A percentile compares a stretch with the other conserved stretches of the same genome.
phyloP scores from a whole-genome alignment of 2,113 vertebrate species.

The Lepisosteus oculatus region DNA sequence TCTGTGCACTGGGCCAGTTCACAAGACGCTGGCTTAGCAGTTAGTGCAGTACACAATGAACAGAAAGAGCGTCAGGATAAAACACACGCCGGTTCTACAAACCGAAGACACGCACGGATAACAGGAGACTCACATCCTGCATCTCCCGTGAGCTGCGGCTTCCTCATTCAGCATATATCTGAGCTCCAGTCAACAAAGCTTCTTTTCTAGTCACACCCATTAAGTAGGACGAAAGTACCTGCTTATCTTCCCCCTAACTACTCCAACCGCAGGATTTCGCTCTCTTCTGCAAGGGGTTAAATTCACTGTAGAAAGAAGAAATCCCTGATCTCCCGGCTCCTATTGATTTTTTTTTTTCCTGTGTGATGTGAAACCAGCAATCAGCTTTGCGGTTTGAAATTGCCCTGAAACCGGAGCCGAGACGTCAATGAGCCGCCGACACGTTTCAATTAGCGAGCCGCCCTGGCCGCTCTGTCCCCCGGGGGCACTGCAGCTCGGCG shows the following conservation, averaged over 20 bases:
- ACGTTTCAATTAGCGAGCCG: conserved; percentile 84
- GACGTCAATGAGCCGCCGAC: conserved; percentile 80
- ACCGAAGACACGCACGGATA: no score
- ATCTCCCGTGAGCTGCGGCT: no score
- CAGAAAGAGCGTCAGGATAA: no score
- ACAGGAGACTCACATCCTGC: no score
- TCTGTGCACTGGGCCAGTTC: no score
- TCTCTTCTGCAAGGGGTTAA: conserved; percentile 55
- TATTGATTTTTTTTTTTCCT: conserved; percentile 70
- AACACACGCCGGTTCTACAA: no score
- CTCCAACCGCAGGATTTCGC: neutral
- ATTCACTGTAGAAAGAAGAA: conserved; percentile 63
- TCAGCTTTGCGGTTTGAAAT: conserved; percentile 76
- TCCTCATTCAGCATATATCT: no score
- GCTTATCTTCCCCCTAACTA: neutral
- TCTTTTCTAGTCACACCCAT: no score
- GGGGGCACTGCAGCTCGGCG: conserved; percentile 56
- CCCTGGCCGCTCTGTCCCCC: conserved; percentile 69
- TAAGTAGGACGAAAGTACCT: no score
- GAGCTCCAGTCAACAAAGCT: no score
- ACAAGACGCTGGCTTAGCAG: no score
- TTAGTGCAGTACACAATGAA: no score
- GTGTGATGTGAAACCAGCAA: conserved; percentile 81
- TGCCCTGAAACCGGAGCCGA: conserved; percentile 75
- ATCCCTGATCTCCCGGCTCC: conserved; percentile 57